These are phyloP conservation scores for Hormaphis cornu DNA, from an alignment of 1,140 invertebrate genomes.

Conservation along the genomic window DNA sequence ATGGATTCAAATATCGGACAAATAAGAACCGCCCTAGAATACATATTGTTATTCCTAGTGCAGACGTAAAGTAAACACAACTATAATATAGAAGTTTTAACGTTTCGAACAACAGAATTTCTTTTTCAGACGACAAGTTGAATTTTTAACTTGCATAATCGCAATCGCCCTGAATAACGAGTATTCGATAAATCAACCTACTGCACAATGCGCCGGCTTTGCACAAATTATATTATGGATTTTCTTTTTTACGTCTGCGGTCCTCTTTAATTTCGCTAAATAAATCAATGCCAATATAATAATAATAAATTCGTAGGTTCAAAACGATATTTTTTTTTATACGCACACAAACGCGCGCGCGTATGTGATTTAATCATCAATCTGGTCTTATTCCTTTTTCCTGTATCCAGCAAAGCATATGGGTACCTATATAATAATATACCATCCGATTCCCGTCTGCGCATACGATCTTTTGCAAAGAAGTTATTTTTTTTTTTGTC, in stretches of 20 bases:
- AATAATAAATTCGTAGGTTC: neutral
- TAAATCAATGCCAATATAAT: slow-evolving; percentile 29
- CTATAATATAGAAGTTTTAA: slow-evolving; percentile 8
- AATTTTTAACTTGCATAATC: slow-evolving; percentile 8
- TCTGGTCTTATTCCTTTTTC: slow-evolving; percentile 12
- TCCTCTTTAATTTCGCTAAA: slow-evolving; percentile 22
- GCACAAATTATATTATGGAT: slow-evolving; percentile 2
- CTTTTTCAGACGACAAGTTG: neutral
- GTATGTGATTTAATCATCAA: slow-evolving; percentile 1
- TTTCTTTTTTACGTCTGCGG: neutral
- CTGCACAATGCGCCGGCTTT: neutral
- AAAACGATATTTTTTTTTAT: neutral
- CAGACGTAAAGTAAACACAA: neutral
- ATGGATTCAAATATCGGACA: too few relatives aligned
- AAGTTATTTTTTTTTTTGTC: neutral
- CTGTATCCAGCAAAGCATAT: neutral
- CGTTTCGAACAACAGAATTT: slow-evolving; percentile 1
- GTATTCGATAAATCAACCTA: slow-evolving; percentile 28
- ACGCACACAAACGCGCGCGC: neutral
- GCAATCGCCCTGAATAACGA: slow-evolving; percentile 7
- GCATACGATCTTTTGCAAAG: neutral
- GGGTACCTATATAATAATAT: neutral
- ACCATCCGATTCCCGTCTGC: slow-evolving; percentile 11
- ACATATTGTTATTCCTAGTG: neutral
- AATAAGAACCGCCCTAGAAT: too few relatives aligned